phyloP scores from a whole-genome alignment of 1,140 invertebrate genomes.

The Ganaspis sp. region DNA sequence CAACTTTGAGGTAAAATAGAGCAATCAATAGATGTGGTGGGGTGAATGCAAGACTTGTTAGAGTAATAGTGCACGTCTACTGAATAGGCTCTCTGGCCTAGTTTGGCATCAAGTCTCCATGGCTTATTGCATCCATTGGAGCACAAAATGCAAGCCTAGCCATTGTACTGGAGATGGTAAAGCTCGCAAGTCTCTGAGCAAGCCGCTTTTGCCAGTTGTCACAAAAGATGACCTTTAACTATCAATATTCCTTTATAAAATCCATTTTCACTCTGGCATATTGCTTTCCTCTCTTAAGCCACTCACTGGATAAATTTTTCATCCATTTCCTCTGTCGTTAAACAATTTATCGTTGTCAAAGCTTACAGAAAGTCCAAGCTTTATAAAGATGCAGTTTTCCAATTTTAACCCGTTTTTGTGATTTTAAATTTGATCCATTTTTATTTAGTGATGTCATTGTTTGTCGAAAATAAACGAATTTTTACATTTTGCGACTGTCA shows the following conservation, averaged over 20 bases:
- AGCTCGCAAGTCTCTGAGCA: slow-evolving; percentile 50
- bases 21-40: slow-evolving; percentile 58
- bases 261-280: slow-evolving; percentile 1
- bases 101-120: slow-evolving; percentile 42
- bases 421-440: too few species aligned
- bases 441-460: too few species aligned
- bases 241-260: slow-evolving; percentile 36
- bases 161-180: slow-evolving; percentile 50
- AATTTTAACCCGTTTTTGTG: background rate
- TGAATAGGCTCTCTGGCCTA: slow-evolving; percentile 56
- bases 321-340: slow-evolving; percentile 5
- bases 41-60: slow-evolving; percentile 51
- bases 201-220: background rate
- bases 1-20: slow-evolving; percentile 93
- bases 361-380: background rate
- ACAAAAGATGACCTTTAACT: slow-evolving; percentile 48
- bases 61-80: slow-evolving; percentile 45
- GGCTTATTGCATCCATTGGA: slow-evolving; percentile 56
- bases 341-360: background rate
- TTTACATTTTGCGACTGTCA: too few species aligned
- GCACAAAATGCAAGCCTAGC: slow-evolving; percentile 51
- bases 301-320: background rate
- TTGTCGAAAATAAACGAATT: too few species aligned
- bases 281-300: slow-evolving; percentile 10
- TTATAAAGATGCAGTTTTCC: background rate